phyloP scores from a whole-genome alignment of 2,797 vertebrate genomes.

The Tiaroga cobitis region DNA sequence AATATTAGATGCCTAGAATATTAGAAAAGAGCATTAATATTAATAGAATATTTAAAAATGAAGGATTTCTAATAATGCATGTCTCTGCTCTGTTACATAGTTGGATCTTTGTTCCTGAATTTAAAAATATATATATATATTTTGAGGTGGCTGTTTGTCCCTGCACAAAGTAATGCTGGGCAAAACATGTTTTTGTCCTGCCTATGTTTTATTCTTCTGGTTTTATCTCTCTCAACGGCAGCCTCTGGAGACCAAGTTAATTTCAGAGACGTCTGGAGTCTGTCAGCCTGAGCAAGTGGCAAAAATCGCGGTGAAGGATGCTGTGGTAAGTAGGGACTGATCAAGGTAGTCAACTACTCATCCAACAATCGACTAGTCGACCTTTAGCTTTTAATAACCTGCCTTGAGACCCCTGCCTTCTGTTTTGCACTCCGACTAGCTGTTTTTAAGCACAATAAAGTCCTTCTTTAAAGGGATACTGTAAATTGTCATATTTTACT shows the following conservation, averaged over 20 bases:
- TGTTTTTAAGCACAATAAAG: not conserved
- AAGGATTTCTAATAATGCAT: not conserved
- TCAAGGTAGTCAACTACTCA: not conserved
- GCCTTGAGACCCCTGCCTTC: not conserved
- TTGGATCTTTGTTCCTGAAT: not conserved
- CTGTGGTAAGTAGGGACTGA: conserved; percentile 82
- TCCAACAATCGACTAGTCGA: not conserved
- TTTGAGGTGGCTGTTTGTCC: not conserved
- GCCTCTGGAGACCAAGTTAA: conserved; percentile 94
- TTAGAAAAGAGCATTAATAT: conserved; percentile 19
- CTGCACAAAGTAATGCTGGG: not conserved
- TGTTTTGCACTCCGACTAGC: not conserved
- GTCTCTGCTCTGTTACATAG: not conserved
- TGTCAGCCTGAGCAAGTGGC: conserved; percentile 96
- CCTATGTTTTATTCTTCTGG: not conserved
- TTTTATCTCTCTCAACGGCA: conserved; percentile 57
- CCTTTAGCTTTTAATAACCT: not conserved
- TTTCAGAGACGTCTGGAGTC: conserved; percentile 92
- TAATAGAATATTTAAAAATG: conserved; percentile 12
- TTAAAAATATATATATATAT: not conserved
- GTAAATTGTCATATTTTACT: too few species aligned
- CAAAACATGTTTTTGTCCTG: not conserved
- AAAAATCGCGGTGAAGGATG: conserved; percentile 91
- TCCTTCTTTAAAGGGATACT: not conserved
- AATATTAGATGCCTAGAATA: not conserved